These are phyloP conservation scores for Oceanites oceanicus DNA, from an alignment of 2,113 vertebrate species.

Conservation along the genomic window DNA sequence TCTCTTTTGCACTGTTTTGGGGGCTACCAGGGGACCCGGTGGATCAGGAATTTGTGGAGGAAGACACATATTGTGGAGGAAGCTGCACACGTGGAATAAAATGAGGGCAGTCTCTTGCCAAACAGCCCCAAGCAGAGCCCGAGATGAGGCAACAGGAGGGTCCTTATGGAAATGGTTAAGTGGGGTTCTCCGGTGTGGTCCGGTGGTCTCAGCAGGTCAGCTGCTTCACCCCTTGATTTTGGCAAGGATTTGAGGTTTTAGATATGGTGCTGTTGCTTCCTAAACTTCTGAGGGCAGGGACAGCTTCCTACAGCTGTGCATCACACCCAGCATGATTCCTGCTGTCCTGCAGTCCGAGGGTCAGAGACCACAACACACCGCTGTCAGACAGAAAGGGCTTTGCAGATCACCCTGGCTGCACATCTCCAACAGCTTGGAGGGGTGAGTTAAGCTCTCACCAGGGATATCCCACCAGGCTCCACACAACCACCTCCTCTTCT, in stretches of 20 bases:
- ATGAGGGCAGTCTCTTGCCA: not conserved
- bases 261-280: not conserved
- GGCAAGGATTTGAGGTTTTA: not conserved
- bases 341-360: accelerated
- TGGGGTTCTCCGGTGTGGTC: not conserved
- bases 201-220: not conserved
- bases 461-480: not conserved
- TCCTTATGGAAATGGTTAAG: not conserved
- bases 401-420: not conserved
- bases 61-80: not conserved
- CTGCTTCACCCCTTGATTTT: not conserved
- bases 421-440: not conserved
- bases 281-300: not conserved
- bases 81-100: not conserved
- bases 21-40: not conserved
- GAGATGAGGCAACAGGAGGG: not conserved
- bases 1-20: not conserved
- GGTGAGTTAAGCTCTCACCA: not conserved
- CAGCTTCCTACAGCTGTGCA: not conserved
- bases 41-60: not conserved
- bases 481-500: not conserved
- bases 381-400: not conserved
- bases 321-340: not conserved
- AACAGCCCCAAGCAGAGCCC: not conserved
- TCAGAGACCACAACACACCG: not conserved